Conservation (phyloP, 1,140 invertebrate genomes). For the Lepidurus packardi region DNA sequence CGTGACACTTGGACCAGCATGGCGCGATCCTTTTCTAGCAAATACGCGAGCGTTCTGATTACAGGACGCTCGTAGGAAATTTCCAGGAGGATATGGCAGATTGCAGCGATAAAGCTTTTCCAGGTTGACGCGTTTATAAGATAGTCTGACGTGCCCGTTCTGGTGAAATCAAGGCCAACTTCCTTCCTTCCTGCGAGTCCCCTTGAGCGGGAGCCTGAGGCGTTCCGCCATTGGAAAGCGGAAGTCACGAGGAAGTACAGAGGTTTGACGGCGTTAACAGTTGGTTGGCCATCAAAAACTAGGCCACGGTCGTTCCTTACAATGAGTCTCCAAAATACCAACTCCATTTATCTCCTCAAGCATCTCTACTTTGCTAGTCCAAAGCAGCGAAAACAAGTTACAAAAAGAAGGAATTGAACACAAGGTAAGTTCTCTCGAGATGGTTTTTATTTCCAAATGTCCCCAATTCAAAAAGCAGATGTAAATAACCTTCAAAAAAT, state of each 20-base stretch:
- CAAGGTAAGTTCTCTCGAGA: neutral
- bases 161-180: neutral
- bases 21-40: neutral
- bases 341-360: neutral
- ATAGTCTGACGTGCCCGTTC: neutral
- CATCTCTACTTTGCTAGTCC: too few species aligned
- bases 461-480: neutral
- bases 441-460: slow-evolving; percentile 15
- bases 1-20: neutral
- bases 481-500: neutral
- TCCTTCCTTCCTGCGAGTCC: neutral
- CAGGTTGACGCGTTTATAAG: too few species aligned
- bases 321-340: neutral
- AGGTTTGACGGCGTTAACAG: neutral
- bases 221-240: neutral
- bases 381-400: neutral
- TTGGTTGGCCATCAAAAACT: neutral
- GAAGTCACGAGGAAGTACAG: slow-evolving; percentile 17
- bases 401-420: neutral
- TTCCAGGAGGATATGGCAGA: too few species aligned
- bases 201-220: neutral
- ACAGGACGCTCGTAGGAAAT: neutral
- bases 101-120: too few species aligned
- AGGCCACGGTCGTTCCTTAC: neutral
- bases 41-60: neutral